These are phyloP conservation scores for Trissonchulus latispiculum DNA, from an alignment of 2,888 invertebrate genomes.

Conservation along the genomic window DNA sequence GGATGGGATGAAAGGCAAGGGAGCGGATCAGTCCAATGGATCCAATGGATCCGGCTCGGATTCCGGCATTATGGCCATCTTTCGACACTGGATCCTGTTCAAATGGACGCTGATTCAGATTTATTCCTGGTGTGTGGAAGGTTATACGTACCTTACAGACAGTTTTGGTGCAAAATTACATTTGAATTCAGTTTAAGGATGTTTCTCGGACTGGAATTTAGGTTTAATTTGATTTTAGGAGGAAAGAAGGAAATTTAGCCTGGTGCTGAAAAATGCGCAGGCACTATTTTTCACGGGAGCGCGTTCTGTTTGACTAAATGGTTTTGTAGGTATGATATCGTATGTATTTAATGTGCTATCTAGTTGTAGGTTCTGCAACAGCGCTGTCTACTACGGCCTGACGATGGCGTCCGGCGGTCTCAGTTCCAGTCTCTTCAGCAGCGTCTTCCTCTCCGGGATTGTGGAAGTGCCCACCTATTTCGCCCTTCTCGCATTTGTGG, in stretches of 20 bases:
- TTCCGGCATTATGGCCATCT: neutral
- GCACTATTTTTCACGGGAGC: too few species aligned
- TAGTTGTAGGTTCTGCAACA: constrained; percentile 36
- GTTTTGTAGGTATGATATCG: too few species aligned
- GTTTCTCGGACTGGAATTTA: too few species aligned
- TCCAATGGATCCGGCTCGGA: neutral
- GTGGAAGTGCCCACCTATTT: constrained; percentile 38
- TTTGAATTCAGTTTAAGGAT: too few species aligned
- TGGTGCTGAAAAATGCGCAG: too few species aligned
- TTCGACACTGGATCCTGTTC: neutral
- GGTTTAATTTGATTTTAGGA: too few species aligned
- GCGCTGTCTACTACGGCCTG: constrained; percentile 38
- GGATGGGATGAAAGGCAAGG: neutral
- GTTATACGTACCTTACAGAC: too few species aligned
- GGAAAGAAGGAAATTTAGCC: too few species aligned
- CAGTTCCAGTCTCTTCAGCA: constrained; percentile 34
- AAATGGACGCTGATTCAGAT: constrained; percentile 20
- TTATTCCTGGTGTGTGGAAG: constrained; percentile 18
- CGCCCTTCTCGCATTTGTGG: neutral
- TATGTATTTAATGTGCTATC: too few species aligned
- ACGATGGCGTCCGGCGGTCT: constrained; percentile 36
- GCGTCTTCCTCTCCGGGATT: constrained; percentile 35
- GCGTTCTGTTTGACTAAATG: too few species aligned
- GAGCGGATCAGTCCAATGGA: neutral
- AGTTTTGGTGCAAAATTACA: too few species aligned